Base-by-base conservation (phyloP, 2,113 vertebrate genomes). In the Trematocara marginatum region DNA sequence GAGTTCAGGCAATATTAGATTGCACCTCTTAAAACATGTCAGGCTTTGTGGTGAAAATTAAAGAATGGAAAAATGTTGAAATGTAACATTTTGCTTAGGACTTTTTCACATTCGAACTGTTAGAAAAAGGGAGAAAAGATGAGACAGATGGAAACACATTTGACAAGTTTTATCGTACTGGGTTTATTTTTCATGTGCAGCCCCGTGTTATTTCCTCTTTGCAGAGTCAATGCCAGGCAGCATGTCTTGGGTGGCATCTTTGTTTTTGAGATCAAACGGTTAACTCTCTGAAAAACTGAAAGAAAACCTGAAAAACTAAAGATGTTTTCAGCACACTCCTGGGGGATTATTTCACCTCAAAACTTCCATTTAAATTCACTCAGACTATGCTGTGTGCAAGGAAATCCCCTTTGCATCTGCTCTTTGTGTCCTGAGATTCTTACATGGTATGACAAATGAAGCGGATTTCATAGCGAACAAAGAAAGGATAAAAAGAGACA, bases 21-120 rank as follows among this genome's bases (percentile, higher is more conserved):
- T 96, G 96, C 96, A 96, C 95, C 95, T 96, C 95, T 95, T 96
- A 96, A 96, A 97, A 96, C 96, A 96, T 94, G 94, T 95, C 94
- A 94, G 93, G 90, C 95, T 95, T 94, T 95, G 96, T 93, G 96
- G 96, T 95, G 81, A 95, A 96, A 96, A 96, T 96, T 95, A 96
- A 96, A 95, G 93, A 95, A 96, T 96, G 96, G 96, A 96, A 96
- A 96, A 96, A 95, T 95, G 90, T 93, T 94, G 94, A 95, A 96
- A 95, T 93, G 89, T 90, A 94, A 94, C 90, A 88, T 96, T 95
- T 95, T 90, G 91, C 94, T 94, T 88, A 90, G 61, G 81, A 56
- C 64, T 89, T 90, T 91, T 95, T 94, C 89, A 92, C 86, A 69
- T 94, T 91, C 59, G 79, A 74, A 86, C 89, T 84, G 81, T 89